Base-by-base conservation (phyloP, 2,113 vertebrate species). In the Pluvialis apricaria region DNA sequence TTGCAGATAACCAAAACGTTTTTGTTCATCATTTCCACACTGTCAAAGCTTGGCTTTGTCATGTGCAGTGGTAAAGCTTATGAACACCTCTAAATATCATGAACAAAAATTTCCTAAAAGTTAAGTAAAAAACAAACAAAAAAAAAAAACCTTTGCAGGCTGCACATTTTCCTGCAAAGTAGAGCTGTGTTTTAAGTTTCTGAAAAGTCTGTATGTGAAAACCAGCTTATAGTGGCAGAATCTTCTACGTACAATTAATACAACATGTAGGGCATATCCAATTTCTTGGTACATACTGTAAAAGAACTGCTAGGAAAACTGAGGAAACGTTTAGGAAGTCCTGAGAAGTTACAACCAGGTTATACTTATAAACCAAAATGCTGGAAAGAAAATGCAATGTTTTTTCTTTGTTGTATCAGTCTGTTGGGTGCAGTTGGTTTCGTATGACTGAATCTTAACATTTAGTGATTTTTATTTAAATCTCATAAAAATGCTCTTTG, bases 311-410 rank as follows among this genome's bases (percentile, higher is more conserved):
- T 77, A 92, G 92, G 62, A 94, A 97, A 93, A 82, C 17, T 2
- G 2, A 96, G 88, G 88, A 96, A 94, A 91, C 5, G 1, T 96
- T 96, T 94, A 89, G 82, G 92, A 90, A 94, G 26, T 82, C 90
- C 78, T 78, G 81, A 86, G 45, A 96, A 96, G 82, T 94, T 96
- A 88, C 84, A 95, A 76, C 42, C 82, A 87, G 80, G 29, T 96
- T 95, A 94, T 79, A 47, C 77, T 96, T 92, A 62, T 91, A 95
- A 96, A 92, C 61, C 32, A 82, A 92, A 80, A 78, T 60, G 15
- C 60, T 89, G 82, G 88, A 76, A 83, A 88, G 69, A 89, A 86
- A 92, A 55, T 0, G 3, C 66, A 58, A 5, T 57, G 47, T 28
- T 86, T 81, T 68, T 81, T 31, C 68, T 83, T 80, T 92, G 66